phyloP scores from a whole-genome alignment of 2,797 vertebrate species.

The Acanthiza pusilla region DNA sequence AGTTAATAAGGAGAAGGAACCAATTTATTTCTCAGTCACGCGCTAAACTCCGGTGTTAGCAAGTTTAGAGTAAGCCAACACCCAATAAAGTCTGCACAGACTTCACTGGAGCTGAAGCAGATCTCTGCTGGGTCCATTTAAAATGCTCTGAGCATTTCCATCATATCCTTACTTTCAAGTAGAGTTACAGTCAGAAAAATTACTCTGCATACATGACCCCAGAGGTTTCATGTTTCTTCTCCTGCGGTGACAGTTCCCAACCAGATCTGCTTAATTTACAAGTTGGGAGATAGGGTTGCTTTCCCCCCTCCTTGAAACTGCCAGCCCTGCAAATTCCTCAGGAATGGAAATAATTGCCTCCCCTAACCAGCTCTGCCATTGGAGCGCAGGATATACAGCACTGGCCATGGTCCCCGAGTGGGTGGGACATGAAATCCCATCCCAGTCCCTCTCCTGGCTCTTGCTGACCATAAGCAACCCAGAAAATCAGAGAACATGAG shows the following conservation, averaged over 20 bases:
- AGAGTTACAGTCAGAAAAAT: slow-evolving; percentile 65
- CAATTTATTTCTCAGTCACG: slow-evolving; percentile 60
- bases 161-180: slow-evolving; percentile 68
- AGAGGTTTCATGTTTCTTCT: slow-evolving; percentile 59
- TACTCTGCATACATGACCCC: slow-evolving; percentile 60
- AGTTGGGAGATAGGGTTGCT: slow-evolving; percentile 46
- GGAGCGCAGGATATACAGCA: not conserved
- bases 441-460: not conserved
- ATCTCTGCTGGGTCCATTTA: slow-evolving; percentile 41
- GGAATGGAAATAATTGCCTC: not conserved
- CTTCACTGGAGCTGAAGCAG: not conserved
- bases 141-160: slow-evolving; percentile 66
- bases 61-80: not conserved
- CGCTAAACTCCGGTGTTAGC: slow-evolving; percentile 43
- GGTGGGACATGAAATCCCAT: not conserved
- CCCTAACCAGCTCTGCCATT: not conserved
- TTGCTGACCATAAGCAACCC: not conserved
- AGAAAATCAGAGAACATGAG: rapidly evolving
- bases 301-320: not conserved
- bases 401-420: rapidly evolving
- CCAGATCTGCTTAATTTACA: slow-evolving; percentile 60
- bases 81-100: not conserved
- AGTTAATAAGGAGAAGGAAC: slow-evolving; percentile 10
- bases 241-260: slow-evolving; percentile 21
- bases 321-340: slow-evolving; percentile 52